A percentile compares a stretch with the other conserved stretches of the same genome.
These are phyloP conservation scores for Drosophila lutescens DNA, from an alignment of 2,888 invertebrate genomes.

Conservation along the genomic window DNA sequence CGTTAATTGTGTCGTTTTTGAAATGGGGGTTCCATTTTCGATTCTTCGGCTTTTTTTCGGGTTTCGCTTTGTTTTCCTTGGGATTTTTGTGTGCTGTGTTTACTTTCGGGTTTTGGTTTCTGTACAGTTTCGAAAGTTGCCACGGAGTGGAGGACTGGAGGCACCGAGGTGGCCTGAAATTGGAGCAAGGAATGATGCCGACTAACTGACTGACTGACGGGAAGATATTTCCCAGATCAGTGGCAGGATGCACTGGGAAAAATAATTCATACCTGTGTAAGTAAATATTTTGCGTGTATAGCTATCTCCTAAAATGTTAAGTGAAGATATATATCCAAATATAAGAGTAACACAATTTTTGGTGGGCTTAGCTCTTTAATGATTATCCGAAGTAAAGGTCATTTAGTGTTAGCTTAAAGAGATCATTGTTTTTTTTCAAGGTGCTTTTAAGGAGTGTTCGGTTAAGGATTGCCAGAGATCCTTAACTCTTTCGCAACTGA, in stretches of 20 bases:
- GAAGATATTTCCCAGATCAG: not conserved
- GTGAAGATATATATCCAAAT: no score
- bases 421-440: not conserved
- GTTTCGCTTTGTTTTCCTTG: slow-evolving; percentile 27
- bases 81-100: slow-evolving; percentile 26
- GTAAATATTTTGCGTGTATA: no score
- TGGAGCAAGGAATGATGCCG: slow-evolving; percentile 24
- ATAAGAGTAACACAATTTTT: no score
- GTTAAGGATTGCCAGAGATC: slow-evolving; percentile 1
- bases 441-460: not conserved
- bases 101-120: slow-evolving; percentile 23
- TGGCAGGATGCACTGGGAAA: not conserved
- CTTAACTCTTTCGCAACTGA: slow-evolving; percentile 3
- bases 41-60: slow-evolving; percentile 7
- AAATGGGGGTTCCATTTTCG: slow-evolving; percentile 17
- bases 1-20: slow-evolving; percentile 41
- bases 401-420: no score
- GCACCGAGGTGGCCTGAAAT: slow-evolving; percentile 14
- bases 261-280: no score
- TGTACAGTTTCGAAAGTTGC: slow-evolving; percentile 63
- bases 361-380: no score
- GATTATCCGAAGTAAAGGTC: no score
- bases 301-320: no score
- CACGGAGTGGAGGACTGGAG: slow-evolving; percentile 2
- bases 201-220: not conserved